A percentile compares a stretch with the other conserved stretches of the same genome.
These are phyloP conservation scores for Nibea albiflora DNA, from an alignment of 2,113 vertebrate genomes.

Conservation along the genomic window DNA sequence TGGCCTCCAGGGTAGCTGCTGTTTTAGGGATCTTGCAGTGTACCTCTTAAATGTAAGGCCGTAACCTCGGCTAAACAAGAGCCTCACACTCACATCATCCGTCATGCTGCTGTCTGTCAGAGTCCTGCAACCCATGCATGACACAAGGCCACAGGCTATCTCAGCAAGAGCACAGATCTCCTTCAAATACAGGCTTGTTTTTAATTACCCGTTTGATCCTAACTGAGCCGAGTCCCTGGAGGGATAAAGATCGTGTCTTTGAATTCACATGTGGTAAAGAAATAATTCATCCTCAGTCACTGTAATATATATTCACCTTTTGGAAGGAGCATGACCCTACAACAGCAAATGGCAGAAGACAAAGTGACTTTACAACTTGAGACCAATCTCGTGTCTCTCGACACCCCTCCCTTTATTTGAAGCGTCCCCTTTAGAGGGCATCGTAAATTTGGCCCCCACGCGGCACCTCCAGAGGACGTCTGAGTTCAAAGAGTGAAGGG, in stretches of 20 bases:
- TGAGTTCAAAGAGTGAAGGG: slow-evolving; percentile 47
- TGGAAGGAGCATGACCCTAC: background rate
- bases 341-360: slow-evolving; percentile 23
- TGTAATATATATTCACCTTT: slow-evolving; percentile 3
- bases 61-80: slow-evolving; percentile 63
- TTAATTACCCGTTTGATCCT: slow-evolving; percentile 45
- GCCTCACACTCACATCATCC: slow-evolving; percentile 30
- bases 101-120: slow-evolving; percentile 27
- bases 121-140: slow-evolving; percentile 17
- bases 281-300: background rate
- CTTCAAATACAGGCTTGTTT: slow-evolving; percentile 34
- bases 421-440: background rate
- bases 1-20: slow-evolving; percentile 25
- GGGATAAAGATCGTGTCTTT: background rate
- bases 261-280: slow-evolving; percentile 6
- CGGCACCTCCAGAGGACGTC: slow-evolving; percentile 19
- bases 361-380: slow-evolving; percentile 32
- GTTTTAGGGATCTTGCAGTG: slow-evolving; percentile 62
- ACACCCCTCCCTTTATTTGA: slow-evolving; percentile 19
- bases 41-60: slow-evolving; percentile 50
- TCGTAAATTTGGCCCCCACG: slow-evolving; percentile 42
- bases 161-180: slow-evolving; percentile 16
- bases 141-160: slow-evolving; percentile 32
- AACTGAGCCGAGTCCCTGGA: background rate
- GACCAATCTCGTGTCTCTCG: background rate